Percentiles rank a stretch among this genome's conserved stretches.
Conservation (phyloP, 2,113 vertebrate genomes). For the Entomyzon cyanotis region DNA sequence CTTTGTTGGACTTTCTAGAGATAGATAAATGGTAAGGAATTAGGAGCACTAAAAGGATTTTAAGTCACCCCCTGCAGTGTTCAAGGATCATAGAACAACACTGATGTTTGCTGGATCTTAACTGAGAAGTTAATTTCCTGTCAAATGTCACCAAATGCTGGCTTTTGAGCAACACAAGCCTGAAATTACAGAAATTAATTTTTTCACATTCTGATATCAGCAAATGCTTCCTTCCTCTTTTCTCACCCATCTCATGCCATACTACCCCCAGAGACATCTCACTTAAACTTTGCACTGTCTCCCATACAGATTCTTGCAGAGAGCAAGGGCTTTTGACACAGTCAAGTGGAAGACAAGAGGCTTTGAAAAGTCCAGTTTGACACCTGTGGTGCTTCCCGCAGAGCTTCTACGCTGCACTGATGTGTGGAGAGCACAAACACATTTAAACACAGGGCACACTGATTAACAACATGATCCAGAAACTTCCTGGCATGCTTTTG, state of each 20-base stretch:
- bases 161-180: not conserved
- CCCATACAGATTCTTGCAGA: not conserved
- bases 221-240: not conserved
- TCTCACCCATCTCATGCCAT: not conserved
- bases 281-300: not conserved
- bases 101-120: not conserved
- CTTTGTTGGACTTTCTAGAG: not conserved
- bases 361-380: not conserved
- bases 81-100: not conserved
- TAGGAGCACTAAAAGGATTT: not conserved
- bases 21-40: not conserved
- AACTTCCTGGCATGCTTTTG: not conserved
- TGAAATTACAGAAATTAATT: not conserved
- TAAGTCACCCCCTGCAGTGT: not conserved
- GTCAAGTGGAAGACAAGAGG: not conserved
- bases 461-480: not conserved
- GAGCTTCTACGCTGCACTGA: not conserved
- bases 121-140: not conserved
- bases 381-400: not conserved
- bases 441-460: not conserved
- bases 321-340: not conserved
- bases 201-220: not conserved
- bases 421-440: not conserved
- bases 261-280: not conserved
- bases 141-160: not conserved